These are phyloP conservation scores for Drosophila vallismaia DNA, from an alignment of 2,888 invertebrate genomes.

Conservation along the genomic window DNA sequence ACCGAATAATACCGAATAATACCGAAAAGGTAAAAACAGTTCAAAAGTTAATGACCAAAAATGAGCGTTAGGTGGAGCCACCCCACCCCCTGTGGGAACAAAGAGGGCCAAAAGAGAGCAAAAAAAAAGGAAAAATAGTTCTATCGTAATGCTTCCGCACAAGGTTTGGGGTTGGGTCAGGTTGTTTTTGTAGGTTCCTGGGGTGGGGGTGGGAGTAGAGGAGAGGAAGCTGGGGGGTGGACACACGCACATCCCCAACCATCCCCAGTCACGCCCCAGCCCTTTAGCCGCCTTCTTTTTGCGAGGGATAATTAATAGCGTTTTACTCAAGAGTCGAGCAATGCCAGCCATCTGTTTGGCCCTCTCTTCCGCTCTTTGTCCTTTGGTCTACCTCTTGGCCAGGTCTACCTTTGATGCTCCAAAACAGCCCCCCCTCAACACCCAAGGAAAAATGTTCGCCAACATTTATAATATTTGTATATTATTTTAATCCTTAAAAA, in stretches of 20 bases:
- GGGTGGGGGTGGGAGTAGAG: slow-evolving; percentile 15
- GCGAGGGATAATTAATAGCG: slow-evolving; percentile 75
- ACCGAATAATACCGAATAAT: background rate
- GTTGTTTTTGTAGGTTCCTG: slow-evolving; percentile 47
- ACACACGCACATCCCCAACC: slow-evolving; percentile 17
- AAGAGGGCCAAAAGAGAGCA: slow-evolving; percentile 6
- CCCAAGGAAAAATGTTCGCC: background rate
- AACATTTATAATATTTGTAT: background rate
- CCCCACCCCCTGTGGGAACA: too few species aligned
- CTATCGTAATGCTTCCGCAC: slow-evolving; percentile 65
- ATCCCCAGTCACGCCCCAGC: slow-evolving; percentile 9
- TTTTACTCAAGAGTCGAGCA: slow-evolving; percentile 76
- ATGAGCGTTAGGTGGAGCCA: background rate
- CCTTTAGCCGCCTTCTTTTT: slow-evolving; percentile 9
- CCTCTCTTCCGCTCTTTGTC: slow-evolving; percentile 10
- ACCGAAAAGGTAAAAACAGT: slow-evolving; percentile 55
- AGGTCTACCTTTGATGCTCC: slow-evolving; percentile 8
- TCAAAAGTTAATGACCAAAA: slow-evolving; percentile 78
- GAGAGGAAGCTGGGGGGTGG: background rate
- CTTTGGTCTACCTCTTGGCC: background rate
- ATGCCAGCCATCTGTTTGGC: slow-evolving; percentile 58
- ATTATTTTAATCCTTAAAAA: background rate
- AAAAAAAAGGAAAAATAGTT: slow-evolving; percentile 36
- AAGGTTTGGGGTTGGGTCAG: too few species aligned
- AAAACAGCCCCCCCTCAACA: background rate